phyloP scores from a whole-genome alignment of 2,113 vertebrate genomes.

The Notechis scutatus region DNA sequence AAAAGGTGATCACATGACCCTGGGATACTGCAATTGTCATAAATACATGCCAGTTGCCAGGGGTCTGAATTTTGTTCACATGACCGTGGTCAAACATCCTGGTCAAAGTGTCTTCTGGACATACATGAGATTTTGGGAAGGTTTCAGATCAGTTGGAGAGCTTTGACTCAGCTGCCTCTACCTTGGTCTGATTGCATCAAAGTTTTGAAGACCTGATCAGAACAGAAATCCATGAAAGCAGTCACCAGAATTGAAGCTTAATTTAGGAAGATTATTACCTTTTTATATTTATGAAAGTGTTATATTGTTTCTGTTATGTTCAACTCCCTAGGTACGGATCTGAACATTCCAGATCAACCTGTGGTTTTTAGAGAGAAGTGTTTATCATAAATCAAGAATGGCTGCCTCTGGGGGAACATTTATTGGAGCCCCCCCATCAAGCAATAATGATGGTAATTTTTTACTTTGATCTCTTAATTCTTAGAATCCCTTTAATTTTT shows the following conservation, averaged over 20 bases:
- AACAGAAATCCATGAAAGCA: background rate
- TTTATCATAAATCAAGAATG: constrained; percentile 73
- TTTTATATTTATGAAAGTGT: background rate
- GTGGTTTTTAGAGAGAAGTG: constrained; percentile 78
- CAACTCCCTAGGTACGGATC: constrained; percentile 66
- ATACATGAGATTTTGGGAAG: background rate
- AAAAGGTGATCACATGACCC: background rate
- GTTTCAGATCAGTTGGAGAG: background rate
- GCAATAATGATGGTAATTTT: constrained; percentile 83
- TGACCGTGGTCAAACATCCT: background rate
- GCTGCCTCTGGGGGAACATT: constrained; percentile 77
- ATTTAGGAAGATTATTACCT: background rate
- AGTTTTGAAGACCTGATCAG: background rate
- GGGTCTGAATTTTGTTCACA: background rate
- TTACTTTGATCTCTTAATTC: background rate
- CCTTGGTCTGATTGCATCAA: background rate
- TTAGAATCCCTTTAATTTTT: background rate
- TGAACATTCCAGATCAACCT: constrained; percentile 83
- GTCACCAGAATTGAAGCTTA: background rate
- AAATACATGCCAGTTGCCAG: background rate
- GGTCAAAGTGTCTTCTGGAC: background rate
- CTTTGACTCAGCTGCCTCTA: background rate
- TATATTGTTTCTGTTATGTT: background rate
- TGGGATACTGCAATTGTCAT: background rate
- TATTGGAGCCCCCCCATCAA: constrained; percentile 79